Base-by-base conservation (phyloP, 2,797 vertebrate genomes). In the Echiichthys vipera region DNA sequence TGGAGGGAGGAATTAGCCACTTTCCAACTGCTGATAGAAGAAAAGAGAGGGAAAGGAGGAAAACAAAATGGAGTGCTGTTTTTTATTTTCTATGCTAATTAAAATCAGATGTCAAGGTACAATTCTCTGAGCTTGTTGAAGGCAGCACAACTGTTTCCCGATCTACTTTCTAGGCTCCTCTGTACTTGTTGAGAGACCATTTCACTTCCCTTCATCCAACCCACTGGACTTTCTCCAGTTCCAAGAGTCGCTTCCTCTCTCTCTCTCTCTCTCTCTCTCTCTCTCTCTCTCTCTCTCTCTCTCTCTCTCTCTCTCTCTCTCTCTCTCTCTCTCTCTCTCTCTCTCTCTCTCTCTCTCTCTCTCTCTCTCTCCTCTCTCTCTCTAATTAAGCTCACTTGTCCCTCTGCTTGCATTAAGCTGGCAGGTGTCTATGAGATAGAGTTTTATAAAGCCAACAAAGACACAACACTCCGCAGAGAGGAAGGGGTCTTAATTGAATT, bases 351-450 rank as follows among this genome's bases (percentile, higher is more conserved):
- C 13, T 20, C 47, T 18, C 43, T 27, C 42, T 34, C 56, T 55
- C 63, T 29, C 7, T 24, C 42, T 49, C 20, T 72, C 46, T 58
- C 55, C n/a, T n/a, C n/a, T n/a, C 18, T 56, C 29, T 61, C 40
- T 81, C 34, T 78, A 78, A 84, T 73, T 77, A 79, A 68, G 65
- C 72, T 76, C 56, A 2, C 77, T 81, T 49, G 20, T 80, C 75
- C 63, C 77, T 65, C 42, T 67, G 73, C 77, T 63, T 76, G 78
- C 67, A 37, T 80, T 73, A 67, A 86, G 83, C 78, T 88, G 86
- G 78, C 87, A 86, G 88, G 88, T 90, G 85, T 92, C 76, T 82
- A 55, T 77, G 83, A 84, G 85, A 90, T 87, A 82, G 80, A 89
- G 83, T 85, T 88, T 85, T 81, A 71, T 42, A 71, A 86, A 82